Base-by-base conservation (phyloP, 2,888 invertebrate species). In the Meiosimyza platycephala region DNA sequence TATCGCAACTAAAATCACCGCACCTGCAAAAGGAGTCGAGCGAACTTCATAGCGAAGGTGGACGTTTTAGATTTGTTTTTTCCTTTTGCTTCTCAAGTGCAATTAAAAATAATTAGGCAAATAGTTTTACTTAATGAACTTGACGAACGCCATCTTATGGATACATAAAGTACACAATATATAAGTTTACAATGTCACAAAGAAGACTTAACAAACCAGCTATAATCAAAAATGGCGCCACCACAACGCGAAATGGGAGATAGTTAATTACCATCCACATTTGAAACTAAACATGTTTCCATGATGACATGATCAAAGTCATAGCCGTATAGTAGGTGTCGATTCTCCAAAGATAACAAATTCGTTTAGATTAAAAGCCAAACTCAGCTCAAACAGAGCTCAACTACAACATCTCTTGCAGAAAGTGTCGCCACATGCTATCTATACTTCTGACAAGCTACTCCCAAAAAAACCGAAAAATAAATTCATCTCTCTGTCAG, bases 301-400 rank as follows among this genome's bases (percentile, higher is more conserved):
- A n/a, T n/a, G n/a, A n/a, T n/a, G n/a, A n/a, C n/a, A n/a, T n/a
- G n/a, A n/a, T 9, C 7, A 40, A 40, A 40, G 40, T 28, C 28
- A 28, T 28, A 28, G 40, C 40, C 40, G 40, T 9, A 40, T 0
- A 66, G 76, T 75, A 76, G 74, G 76, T 76, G 76, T 76, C 76
- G 79, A 79, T 79, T 75, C 75, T 76, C 75, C 72, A 72, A 12
- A 63, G 78, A 79, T 77, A 79, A 79, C 76, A 77, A 78, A 76
- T 79, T 79, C 79, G 78, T 78, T 79, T 77, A 77, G 72, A 54
- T 55, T 28, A 28, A 28, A 28, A 9, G 40, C 1, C 40, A 40
- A 40, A 40, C 40, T 40, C 9, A 40, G 40, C 40, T 40, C 40
- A 9, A 40, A 40, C 40, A 9, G 9, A 40, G 16, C 52, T 52